Base-by-base conservation (phyloP, 2,113 vertebrate species). In the Vidua chalybeata region DNA sequence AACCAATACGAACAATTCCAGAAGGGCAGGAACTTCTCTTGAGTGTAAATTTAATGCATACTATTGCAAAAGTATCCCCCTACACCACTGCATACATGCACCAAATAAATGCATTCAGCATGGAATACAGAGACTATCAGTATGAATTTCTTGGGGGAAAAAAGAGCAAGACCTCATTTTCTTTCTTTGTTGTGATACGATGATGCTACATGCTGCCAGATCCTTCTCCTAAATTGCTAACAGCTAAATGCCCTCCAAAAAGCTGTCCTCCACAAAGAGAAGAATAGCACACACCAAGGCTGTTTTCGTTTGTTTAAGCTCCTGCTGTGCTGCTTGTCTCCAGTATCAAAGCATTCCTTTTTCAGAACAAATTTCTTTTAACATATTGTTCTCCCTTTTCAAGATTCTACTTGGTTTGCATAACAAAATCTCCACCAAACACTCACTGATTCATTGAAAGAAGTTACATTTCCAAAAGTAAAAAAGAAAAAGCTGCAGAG, bases 291-390 rank as follows among this genome's bases (percentile, higher is more conserved):
- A 96, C 75, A 94, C 80, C 52, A 94, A 93, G 93, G 74, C 78
- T 96, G 86, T 72, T 95, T 97, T 94, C 10, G 0, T 96, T 95
- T 95, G 77, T 92, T 96, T 96, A 95, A 90, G 61, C 74, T 94
- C 97, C 93, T 89, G 90, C 94, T 95, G 93, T 89, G 96, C 67
- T 89, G 87, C 76, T 91, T 96, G 89, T 92, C 95, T 97, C 74
- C 46, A 80, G 74, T 95, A 96, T 96, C 83, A 96, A 97, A 97
- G 76, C n/a, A 61, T 87, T 84, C 27, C 15, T 86, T 90, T 81
- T 91, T 83, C 84, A 94, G 83, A 96, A 95, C 76, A 96, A 95
- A 92, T 87, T 91, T 93, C 12, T 93, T 93, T 91, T 95, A 96
- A 77, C 87, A 71, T 95, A 79, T 90, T 93, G 58, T 93, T 94